Base-by-base conservation (phyloP, 35 echinoderm and acorn worm genomes). In the Apostichopus japonicus region DNA sequence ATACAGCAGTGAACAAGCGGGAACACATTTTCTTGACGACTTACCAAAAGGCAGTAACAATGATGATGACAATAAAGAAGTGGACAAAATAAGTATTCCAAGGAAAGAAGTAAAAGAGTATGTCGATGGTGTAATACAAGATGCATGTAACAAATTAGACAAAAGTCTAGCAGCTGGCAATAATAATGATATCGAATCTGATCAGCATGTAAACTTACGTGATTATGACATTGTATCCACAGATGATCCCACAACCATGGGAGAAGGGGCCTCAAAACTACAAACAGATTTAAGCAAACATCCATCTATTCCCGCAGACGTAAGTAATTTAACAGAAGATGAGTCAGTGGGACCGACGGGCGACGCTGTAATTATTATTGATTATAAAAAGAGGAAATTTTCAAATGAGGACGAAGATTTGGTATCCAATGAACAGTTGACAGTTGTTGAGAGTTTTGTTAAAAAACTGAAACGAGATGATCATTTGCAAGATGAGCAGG, bases 361-460 rank as follows among this genome's bases (percentile, higher is more conserved):
- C 57, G 81, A 84, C 11, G 5, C 54, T 21, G 56, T 84, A 5
- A 84, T 84, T 22, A 57, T 84, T 23, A 84, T 84, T 9, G 81
- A 84, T 84, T 84, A 84, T 51, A 84, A 84, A 58, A 84, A 84
- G 14, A 55, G 81, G 54, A 84, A 75, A 75, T 75, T 75, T 19
- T 19, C 17, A 6, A 75, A 75, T 23, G 71, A 75, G 5, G 71
- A 75, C 22, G 17, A 75, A 75, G 71, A 75, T 23, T 23, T 19
- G 6, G n/a, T 75, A 24, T n/a, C 22, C 1, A 19, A 75, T 23
- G 71, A 75, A 15, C 16, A 75, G 16, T 14, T 19, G 71, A 75
- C 0, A 75, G 15, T 75, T 19, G 21, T 75, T 14, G 71, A 75
- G 23, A n/a, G 17, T 19, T 75, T 75, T 23, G 71, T 75, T n/a